Percentiles rank a stretch among this genome's conserved stretches.
phyloP scores from a whole-genome alignment of 1,140 invertebrate species.

The Phortica variegata region DNA sequence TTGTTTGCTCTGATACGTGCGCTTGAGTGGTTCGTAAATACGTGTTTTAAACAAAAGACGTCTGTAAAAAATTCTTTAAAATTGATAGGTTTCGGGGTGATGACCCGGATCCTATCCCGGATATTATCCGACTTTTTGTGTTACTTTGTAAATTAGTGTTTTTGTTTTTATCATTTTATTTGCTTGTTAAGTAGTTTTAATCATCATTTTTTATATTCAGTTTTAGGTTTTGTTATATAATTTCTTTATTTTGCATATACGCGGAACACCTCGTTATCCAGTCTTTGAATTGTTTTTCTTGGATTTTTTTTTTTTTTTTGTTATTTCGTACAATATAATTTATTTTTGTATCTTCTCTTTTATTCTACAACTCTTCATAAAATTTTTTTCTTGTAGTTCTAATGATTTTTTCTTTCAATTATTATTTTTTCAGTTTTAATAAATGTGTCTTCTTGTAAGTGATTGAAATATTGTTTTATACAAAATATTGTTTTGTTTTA shows the following conservation, averaged over 20 bases:
- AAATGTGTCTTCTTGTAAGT: slow-evolving; percentile 10
- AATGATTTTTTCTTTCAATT: neutral
- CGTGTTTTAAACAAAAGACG: too few species aligned
- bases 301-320: slow-evolving; percentile 29
- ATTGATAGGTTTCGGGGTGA: too few species aligned
- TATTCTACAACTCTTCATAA: slow-evolving; percentile 4
- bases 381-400: neutral
- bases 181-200: slow-evolving; percentile 12
- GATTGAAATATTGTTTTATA: slow-evolving; percentile 41
- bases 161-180: slow-evolving; percentile 21
- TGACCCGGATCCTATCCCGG: too few species aligned
- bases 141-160: too few species aligned
- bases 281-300: slow-evolving; percentile 54
- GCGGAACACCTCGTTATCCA: slow-evolving; percentile 57
- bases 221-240: slow-evolving; percentile 11
- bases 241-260: slow-evolving; percentile 41
- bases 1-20: too few species aligned
- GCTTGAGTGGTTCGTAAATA: too few species aligned
- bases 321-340: slow-evolving; percentile 41
- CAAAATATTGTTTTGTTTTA: slow-evolving; percentile 37
- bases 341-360: slow-evolving; percentile 17
- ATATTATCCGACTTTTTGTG: too few species aligned
- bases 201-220: slow-evolving; percentile 17
- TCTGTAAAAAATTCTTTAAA: too few species aligned
- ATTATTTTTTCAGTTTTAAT: neutral